Evolutionary conservation across 2,888 invertebrate species (phyloP).

Genomic region (Lampropteryx suffumata): DNA sequence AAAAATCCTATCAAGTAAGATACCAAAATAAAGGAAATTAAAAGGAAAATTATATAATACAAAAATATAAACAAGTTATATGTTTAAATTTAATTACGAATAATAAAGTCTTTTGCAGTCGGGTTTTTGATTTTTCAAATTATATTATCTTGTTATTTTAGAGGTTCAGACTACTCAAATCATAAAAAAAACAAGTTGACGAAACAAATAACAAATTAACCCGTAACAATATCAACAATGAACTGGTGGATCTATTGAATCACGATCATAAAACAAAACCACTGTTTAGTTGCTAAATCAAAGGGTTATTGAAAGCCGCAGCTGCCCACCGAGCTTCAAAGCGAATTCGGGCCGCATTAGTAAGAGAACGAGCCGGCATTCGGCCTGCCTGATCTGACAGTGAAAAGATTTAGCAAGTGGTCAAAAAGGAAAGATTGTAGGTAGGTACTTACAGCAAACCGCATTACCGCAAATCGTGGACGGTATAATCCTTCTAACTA

Average conservation of each 20-base stretch:
- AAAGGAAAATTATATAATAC: too few species aligned
- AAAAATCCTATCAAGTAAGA: too few species aligned
- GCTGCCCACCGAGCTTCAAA: conserved; percentile 52
- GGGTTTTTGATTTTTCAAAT: too few species aligned
- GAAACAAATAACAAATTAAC: too few species aligned
- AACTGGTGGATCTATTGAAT: conserved; percentile 18
- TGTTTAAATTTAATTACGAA: too few species aligned
- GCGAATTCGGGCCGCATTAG: conserved; percentile 46
- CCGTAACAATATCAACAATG: neutral
- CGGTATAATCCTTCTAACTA: conserved; percentile 55
- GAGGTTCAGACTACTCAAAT: neutral
- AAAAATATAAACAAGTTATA: too few species aligned
- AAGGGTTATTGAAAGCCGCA: conserved; percentile 54
- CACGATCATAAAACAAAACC: conserved; percentile 34
- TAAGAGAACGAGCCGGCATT: conserved; percentile 38
- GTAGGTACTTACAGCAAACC: too few species aligned
- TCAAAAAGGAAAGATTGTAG: conserved; percentile 55
- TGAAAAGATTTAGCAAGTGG: conserved; percentile 62
- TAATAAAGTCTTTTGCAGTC: too few species aligned
- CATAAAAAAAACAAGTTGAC: too few species aligned
- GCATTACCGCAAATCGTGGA: conserved; percentile 66
- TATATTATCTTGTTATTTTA: too few species aligned
- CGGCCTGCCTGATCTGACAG: conserved; percentile 50
- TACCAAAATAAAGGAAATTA: too few species aligned
- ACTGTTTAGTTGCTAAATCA: conserved; percentile 42